Evolutionary conservation across 1,140 invertebrate genomes (phyloP).

Genomic region (Tyrophagus putrescentiae): DNA sequence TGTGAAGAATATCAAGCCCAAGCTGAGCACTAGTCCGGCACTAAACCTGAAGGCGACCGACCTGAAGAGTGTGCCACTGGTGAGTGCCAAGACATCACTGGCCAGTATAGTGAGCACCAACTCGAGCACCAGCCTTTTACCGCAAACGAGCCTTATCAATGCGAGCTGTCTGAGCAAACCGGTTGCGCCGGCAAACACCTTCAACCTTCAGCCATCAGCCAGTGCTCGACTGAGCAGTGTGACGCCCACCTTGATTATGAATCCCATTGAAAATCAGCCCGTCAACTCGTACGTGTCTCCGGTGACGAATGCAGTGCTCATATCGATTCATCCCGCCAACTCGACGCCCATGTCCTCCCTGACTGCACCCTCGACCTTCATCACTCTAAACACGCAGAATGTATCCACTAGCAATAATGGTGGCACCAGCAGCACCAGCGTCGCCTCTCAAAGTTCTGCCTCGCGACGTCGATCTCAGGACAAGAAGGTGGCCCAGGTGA

Average conservation of each 20-base stretch:
- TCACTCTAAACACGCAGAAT: background rate
- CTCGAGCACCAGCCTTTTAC: background rate
- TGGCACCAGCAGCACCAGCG: slow-evolving; percentile 11
- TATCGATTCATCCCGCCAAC: slow-evolving; percentile 14
- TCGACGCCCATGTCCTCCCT: background rate
- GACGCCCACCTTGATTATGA: slow-evolving; percentile 7
- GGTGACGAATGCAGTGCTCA: slow-evolving; percentile 9
- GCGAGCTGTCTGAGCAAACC: background rate
- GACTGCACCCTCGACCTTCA: slow-evolving; percentile 2
- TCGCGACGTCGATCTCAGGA: slow-evolving; percentile 22
- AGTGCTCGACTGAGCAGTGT: background rate
- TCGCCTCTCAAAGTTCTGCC: slow-evolving; percentile 7
- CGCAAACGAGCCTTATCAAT: background rate
- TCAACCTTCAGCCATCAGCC: background rate
- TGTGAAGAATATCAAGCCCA: background rate
- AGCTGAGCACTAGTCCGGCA: background rate
- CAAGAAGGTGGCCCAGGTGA: slow-evolving; percentile 19
- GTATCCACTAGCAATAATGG: background rate
- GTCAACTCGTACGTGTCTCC: slow-evolving; percentile 14
- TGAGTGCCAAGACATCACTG: too few relatives aligned
- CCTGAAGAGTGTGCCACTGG: too few relatives aligned
- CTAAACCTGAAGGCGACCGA: too few relatives aligned
- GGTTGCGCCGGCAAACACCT: background rate
- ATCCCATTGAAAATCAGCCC: background rate
- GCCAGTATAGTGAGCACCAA: background rate